Percentiles rank a stretch among this genome's conserved stretches.
These are phyloP conservation scores for Gymnobelideus leadbeateri DNA, from an alignment of 2,113 vertebrate species.

Conservation along the genomic window DNA sequence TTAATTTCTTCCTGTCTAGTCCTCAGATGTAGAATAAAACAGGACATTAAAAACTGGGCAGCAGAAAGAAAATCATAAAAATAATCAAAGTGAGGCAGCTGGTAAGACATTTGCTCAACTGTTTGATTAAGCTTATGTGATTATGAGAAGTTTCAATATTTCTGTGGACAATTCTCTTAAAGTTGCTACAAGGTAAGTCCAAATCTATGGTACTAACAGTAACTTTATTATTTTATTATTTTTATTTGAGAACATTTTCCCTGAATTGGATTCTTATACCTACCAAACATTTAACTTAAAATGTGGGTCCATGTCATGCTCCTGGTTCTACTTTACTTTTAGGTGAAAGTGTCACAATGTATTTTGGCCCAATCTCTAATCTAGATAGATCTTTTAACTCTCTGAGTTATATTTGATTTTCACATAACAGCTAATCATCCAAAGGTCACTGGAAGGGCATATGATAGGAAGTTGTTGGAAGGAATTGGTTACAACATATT, in stretches of 20 bases:
- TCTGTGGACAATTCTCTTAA: constrained; percentile 52
- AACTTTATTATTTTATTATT: constrained; percentile 39
- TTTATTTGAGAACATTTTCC: constrained; percentile 40
- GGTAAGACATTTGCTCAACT: constrained; percentile 70
- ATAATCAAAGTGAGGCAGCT: constrained; percentile 75
- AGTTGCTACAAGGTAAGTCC: constrained; percentile 55
- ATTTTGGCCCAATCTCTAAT: not conserved
- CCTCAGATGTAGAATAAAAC: constrained; percentile 71
- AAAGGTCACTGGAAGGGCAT: not conserved
- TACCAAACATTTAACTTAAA: constrained; percentile 1
- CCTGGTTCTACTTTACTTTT: not conserved
- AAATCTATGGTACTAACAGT: constrained; percentile 47
- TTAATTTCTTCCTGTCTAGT: constrained; percentile 62
- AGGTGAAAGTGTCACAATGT: not conserved
- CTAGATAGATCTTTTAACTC: not conserved
- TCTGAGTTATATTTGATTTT: constrained; percentile 11
- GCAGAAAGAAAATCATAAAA: constrained; percentile 66
- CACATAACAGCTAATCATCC: not conserved
- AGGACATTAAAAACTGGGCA: constrained; percentile 67
- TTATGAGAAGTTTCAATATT: constrained; percentile 58
- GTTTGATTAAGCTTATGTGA: constrained; percentile 68
- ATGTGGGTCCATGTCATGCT: not conserved
- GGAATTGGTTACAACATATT: not conserved
- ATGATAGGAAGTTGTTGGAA: not conserved
- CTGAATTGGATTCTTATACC: constrained; percentile 6